Conservation (phyloP, 92 coral and sea anemone genomes). For the Anthopleura xanthogrammica region DNA sequence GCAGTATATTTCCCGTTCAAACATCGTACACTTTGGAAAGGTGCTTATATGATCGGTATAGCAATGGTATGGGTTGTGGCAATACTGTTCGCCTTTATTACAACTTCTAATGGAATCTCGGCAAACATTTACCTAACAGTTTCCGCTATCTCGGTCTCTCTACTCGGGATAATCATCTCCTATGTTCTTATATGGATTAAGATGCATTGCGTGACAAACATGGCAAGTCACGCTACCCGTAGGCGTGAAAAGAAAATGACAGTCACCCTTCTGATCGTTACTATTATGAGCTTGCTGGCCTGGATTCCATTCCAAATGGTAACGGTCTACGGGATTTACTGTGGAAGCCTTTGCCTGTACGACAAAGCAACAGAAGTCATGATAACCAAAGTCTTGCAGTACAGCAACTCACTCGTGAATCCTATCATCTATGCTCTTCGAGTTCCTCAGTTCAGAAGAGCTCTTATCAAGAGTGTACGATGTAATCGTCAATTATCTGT, state of each 20-base stretch:
- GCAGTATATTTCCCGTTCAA: constrained; percentile 36
- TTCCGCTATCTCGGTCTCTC: not conserved
- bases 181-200: constrained; percentile 13
- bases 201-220: not conserved
- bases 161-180: not conserved
- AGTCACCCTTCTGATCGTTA: constrained; percentile 16
- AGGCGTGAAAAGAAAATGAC: constrained; percentile 15
- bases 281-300: constrained; percentile 6
- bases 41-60: constrained; percentile 20
- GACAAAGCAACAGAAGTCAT: not conserved
- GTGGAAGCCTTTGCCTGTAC: not conserved
- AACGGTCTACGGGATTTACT: not conserved
- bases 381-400: constrained; percentile 9
- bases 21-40: constrained; percentile 7
- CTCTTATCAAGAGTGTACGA: not conserved
- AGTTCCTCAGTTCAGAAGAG: constrained; percentile 14
- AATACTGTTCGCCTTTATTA: not conserved
- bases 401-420: constrained; percentile 20
- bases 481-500: not conserved
- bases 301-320: constrained; percentile 27
- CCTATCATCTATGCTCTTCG: constrained; percentile 21
- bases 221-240: not conserved
- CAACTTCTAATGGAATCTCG: not conserved
- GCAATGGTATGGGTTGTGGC: constrained; percentile 26
- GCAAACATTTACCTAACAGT: not conserved